These are phyloP conservation scores for Xylocopa sonorina DNA, from an alignment of 1,140 invertebrate genomes.

Conservation along the genomic window DNA sequence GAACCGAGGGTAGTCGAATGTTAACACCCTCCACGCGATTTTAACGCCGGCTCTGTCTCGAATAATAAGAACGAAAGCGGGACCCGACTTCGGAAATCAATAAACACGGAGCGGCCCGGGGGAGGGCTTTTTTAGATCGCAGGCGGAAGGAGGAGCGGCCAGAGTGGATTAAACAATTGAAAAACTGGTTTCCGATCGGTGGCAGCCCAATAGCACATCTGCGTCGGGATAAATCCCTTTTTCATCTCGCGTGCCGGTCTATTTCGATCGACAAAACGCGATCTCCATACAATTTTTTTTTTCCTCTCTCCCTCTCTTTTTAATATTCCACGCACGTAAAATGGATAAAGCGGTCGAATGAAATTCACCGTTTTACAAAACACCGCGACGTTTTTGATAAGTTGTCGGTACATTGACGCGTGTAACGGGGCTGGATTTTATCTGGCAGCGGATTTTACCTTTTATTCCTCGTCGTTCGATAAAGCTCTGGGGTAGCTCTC, in stretches of 20 bases:
- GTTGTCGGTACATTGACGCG: not conserved
- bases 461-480: not conserved
- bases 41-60: slow-evolving; percentile 30
- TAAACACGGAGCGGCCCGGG: slow-evolving; percentile 7
- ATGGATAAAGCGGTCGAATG: slow-evolving; percentile 22
- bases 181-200: slow-evolving; percentile 38
- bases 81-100: slow-evolving; percentile 51
- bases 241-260: not conserved
- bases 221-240: not conserved
- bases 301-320: not conserved
- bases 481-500: not conserved
- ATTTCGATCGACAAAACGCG: not conserved
- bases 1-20: slow-evolving; percentile 29
- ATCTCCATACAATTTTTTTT: not conserved
- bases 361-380: not conserved
- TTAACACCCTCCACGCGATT: slow-evolving; percentile 49
- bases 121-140: slow-evolving; percentile 31
- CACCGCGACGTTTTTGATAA: not conserved
- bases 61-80: slow-evolving; percentile 40
- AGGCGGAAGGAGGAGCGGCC: not conserved
- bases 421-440: not conserved
- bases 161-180: slow-evolving; percentile 55
- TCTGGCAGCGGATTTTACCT: not conserved
- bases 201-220: not conserved
- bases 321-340: not conserved